These are phyloP conservation scores for Acarapis woodi DNA, from an alignment of 1,140 invertebrate species.

Conservation along the genomic window DNA sequence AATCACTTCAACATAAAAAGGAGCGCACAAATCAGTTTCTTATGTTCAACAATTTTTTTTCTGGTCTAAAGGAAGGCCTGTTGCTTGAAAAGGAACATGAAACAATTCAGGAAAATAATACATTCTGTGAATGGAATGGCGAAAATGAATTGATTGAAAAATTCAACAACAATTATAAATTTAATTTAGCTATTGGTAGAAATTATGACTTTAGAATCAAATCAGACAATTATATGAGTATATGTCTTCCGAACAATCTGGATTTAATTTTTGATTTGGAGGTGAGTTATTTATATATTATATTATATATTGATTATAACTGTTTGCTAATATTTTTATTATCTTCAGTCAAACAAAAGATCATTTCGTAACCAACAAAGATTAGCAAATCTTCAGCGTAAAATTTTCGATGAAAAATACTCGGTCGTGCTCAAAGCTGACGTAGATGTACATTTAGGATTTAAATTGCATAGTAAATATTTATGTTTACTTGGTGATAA, in stretches of 20 bases:
- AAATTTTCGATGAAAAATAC: background rate
- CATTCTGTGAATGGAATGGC: background rate
- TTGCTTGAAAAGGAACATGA: background rate
- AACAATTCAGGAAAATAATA: background rate
- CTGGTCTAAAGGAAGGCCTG: background rate
- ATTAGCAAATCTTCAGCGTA: background rate
- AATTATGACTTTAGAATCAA: slow-evolving; percentile 2
- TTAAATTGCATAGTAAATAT: background rate
- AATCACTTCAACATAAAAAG: slow-evolving; percentile 33
- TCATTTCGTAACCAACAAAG: background rate
- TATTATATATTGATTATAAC: background rate
- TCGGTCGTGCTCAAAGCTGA: background rate
- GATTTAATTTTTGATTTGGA: slow-evolving; percentile 3
- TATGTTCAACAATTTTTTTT: slow-evolving; percentile 4
- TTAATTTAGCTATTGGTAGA: background rate
- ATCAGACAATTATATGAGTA: slow-evolving; percentile 11
- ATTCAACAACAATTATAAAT: background rate
- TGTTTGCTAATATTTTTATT: background rate
- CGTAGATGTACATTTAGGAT: background rate
- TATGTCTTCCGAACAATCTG: slow-evolving; percentile 11
- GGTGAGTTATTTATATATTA: slow-evolving; percentile 5
- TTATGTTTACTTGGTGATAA: background rate
- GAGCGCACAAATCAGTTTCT: slow-evolving; percentile 17
- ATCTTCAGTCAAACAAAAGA: background rate
- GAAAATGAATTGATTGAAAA: no score